Base-by-base conservation (phyloP, 2,113 vertebrate species). In the Strix uralensis region DNA sequence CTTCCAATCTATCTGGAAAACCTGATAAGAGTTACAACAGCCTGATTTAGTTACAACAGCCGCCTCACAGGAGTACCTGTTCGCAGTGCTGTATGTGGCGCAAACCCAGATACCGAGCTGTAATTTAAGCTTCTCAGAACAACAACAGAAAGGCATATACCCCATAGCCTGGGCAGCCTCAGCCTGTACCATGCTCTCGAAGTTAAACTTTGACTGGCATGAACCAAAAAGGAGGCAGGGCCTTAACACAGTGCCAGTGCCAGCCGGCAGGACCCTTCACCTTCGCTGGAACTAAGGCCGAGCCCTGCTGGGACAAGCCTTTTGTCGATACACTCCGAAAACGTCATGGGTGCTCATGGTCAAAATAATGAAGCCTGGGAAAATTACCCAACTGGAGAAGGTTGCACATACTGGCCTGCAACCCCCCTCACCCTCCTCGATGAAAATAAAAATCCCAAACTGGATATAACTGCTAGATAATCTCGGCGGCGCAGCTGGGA, bases 381-480 rank as follows among this genome's bases (percentile, higher is more conserved):
- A 91, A 91, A 79, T 21, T 15, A 88, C 42, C 55, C 72, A 75
- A 13, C 29, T 51, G 86, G 55, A 88, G 63, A 54, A 82, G 69
- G 72, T 8, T 62, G 72, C 42, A 67, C 57, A 75, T 27, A 26
- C 26, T 52, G 61, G 61, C 65, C 78, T 47, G 42, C 57, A 94
- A 78, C 42, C 26, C 72, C 79, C 52, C 44, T 44, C 29, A 23
- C 42, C 72, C 59, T 74, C 59, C 72, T 34, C 32, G 69, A 75
- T 87, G 83, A 84, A 92, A 95, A 94, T 89, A 87, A 88, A 92
- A 94, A 80, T 81, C 72, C 89, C 81, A 47, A 78, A 91, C 72
- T 87, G 73, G 73, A 91, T 88, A 49, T 61, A 97, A 89, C 38
- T 79, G 61, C 77, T 47, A 2, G 63, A 86, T 92, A 86, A 95